Conservation (phyloP, 2,888 invertebrate genomes). For the Clivina fossor region DNA sequence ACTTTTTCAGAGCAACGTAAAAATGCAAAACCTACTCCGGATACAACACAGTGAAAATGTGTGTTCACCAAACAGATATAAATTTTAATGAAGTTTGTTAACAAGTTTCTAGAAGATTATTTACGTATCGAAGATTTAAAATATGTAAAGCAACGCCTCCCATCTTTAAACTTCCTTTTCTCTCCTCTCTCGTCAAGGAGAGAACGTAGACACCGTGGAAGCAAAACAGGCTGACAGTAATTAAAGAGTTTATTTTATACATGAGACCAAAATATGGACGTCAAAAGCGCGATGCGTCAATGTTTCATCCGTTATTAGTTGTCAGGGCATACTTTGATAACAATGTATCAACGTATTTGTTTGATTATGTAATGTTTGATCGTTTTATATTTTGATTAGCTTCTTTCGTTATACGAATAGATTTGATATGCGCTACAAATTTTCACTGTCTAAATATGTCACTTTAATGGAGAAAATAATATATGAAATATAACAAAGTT, state of each 20-base stretch:
- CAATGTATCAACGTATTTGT: not conserved
- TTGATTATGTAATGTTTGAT: too few species aligned
- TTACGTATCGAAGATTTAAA: conserved; percentile 33
- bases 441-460: too few species aligned
- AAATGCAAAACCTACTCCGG: too few species aligned
- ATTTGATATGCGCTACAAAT: too few species aligned
- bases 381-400: too few species aligned
- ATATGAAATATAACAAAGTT: too few species aligned
- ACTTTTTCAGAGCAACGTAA: too few species aligned
- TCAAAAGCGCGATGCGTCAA: conserved; percentile 19
- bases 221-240: conserved; percentile 16
- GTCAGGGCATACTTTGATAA: not conserved
- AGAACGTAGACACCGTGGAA: not conserved
- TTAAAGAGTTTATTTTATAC: conserved; percentile 29
- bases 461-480: too few species aligned
- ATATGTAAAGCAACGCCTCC: conserved; percentile 28
- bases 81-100: conserved; percentile 34
- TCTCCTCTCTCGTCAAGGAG: not conserved
- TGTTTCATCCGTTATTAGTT: conserved; percentile 3
- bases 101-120: conserved; percentile 31
- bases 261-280: too few species aligned
- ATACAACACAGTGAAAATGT: too few species aligned
- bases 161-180: too few species aligned
- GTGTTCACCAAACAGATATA: conserved; percentile 24
- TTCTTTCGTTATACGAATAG: too few species aligned